Evolutionary conservation across 2,113 vertebrate genomes (phyloP).

Genomic region (Vombatus ursinus): DNA sequence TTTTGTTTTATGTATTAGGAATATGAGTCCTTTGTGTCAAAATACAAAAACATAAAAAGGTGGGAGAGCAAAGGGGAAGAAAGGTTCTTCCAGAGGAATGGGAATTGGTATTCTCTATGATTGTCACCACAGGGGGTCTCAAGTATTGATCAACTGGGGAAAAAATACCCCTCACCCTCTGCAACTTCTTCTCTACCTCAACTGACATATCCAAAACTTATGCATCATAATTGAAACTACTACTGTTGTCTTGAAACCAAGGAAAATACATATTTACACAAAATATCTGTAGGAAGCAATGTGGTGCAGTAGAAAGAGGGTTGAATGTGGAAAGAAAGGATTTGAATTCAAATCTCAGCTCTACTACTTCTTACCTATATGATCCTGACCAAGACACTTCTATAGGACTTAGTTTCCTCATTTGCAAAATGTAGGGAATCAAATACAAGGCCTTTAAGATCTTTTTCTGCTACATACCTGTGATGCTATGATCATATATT

Average conservation of each 20-base stretch:
- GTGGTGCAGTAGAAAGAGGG: background rate
- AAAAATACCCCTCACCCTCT: background rate
- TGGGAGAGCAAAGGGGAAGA: background rate
- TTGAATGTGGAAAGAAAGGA: background rate
- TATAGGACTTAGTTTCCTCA: no score
- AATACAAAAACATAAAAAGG: no score
- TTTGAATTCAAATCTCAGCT: background rate
- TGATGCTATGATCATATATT: background rate
- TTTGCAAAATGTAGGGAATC: background rate
- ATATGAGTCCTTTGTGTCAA: no score
- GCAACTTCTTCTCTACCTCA: background rate
- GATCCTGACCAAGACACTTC: background rate
- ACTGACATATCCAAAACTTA: background rate
- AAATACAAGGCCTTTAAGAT: background rate
- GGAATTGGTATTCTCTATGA: background rate
- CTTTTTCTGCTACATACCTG: background rate
- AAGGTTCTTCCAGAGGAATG: background rate
- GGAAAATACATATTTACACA: background rate
- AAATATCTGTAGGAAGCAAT: background rate
- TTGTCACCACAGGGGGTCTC: background rate
- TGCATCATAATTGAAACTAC: background rate
- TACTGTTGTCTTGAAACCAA: background rate
- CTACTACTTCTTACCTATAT: background rate
- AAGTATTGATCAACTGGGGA: background rate
- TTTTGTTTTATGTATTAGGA: no score